Evolutionary conservation across 1,140 invertebrate genomes (phyloP).

Genomic region (Anagrus nilaparvatae): DNA sequence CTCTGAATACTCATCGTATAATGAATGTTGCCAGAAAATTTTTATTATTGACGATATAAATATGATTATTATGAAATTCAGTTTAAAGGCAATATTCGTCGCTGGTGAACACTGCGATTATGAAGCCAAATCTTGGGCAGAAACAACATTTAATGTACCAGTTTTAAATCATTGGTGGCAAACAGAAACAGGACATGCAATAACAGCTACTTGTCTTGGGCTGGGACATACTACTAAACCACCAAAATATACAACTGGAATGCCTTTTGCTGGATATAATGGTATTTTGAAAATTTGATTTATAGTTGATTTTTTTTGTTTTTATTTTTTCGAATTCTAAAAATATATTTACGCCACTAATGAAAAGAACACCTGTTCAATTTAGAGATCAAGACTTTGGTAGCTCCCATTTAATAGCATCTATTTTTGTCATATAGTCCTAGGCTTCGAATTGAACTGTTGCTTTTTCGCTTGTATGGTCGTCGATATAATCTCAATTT

Average conservation of each 20-base stretch:
- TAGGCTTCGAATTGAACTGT: too few relatives aligned
- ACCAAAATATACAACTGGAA: slow-evolving; percentile 58
- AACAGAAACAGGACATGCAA: slow-evolving; percentile 84
- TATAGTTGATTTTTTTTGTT: neutral
- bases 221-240: slow-evolving; percentile 56
- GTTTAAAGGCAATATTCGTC: slow-evolving; percentile 71
- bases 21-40: too few relatives aligned
- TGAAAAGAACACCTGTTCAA: too few relatives aligned
- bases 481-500: too few relatives aligned
- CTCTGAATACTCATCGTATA: too few relatives aligned
- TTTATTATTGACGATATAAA: slow-evolving; percentile 1
- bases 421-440: too few relatives aligned
- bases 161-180: slow-evolving; percentile 96
- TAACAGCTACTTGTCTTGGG: slow-evolving; percentile 74
- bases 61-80: slow-evolving; percentile 24
- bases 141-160: slow-evolving; percentile 69
- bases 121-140: slow-evolving; percentile 80
- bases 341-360: neutral
- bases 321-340: neutral
- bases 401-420: too few relatives aligned
- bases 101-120: slow-evolving; percentile 91
- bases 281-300: slow-evolving; percentile 43
- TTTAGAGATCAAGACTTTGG: too few relatives aligned
- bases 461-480: too few relatives aligned
- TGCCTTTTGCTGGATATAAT: slow-evolving; percentile 74